Conservation (phyloP, 2,113 vertebrate genomes). For the Orthonyx spaldingii region DNA sequence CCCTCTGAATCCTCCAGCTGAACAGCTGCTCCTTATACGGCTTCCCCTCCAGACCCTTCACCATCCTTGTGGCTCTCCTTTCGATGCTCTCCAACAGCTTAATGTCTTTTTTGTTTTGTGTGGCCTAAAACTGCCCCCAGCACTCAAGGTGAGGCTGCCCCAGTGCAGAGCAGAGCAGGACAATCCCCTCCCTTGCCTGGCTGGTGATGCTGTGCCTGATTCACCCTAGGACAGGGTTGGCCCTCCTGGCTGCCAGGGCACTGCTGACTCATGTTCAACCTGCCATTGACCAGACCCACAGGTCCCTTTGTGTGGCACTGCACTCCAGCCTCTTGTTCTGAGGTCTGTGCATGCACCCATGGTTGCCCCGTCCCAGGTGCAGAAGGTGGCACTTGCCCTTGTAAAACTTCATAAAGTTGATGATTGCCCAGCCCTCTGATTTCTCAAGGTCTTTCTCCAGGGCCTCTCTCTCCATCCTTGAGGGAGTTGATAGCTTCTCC, state of each 20-base stretch:
- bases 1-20: neutral
- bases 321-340: accelerated
- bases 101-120: neutral
- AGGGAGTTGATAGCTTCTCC: neutral
- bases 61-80: neutral
- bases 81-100: neutral
- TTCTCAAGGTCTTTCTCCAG: neutral
- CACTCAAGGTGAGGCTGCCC: accelerated
- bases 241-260: neutral
- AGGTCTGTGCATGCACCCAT: neutral
- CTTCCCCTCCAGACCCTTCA: neutral
- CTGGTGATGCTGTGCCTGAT: neutral
- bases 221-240: accelerated
- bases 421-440: neutral
- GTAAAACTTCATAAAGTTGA: neutral
- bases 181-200: accelerated
- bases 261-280: neutral
- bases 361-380: neutral
- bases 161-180: neutral
- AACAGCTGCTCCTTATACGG: accelerated
- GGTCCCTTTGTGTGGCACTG: neutral
- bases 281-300: accelerated
- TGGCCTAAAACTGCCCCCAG: neutral
- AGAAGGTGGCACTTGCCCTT: too few relatives aligned
- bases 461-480: neutral